These are phyloP conservation scores for Nylanderia fulva DNA, from an alignment of 1,140 invertebrate genomes.

Conservation along the genomic window DNA sequence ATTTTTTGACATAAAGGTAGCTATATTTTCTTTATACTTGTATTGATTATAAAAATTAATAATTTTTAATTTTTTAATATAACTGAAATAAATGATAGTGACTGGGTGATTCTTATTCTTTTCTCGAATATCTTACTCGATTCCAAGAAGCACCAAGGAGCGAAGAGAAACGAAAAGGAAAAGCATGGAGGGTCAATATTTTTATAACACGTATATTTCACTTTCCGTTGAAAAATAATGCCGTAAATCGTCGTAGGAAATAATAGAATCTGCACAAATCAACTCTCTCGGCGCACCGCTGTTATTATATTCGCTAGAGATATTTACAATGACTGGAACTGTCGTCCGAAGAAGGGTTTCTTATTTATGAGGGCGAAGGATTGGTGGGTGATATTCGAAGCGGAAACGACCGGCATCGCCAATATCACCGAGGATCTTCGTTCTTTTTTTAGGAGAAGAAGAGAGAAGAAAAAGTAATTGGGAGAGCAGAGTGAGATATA, in stretches of 20 bases:
- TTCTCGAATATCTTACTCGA: not conserved
- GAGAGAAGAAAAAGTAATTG: constrained; percentile 6
- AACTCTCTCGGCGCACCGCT: constrained; percentile 82
- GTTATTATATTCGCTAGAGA: constrained; percentile 80
- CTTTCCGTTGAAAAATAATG: constrained; percentile 85
- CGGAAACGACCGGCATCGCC: not conserved
- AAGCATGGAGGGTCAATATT: constrained; percentile 16
- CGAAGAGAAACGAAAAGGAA: not conserved
- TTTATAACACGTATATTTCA: constrained; percentile 85
- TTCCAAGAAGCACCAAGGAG: not conserved
- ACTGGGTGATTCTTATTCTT: not conserved
- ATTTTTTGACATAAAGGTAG: not conserved
- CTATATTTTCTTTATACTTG: not conserved
- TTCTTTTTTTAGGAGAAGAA: not conserved
- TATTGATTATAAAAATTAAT: constrained; percentile 2
- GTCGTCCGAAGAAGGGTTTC: constrained; percentile 54
- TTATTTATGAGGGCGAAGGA: constrained; percentile 8
- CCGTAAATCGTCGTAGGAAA: constrained; percentile 83
- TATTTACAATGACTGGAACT: constrained; percentile 80
- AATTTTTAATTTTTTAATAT: not conserved
- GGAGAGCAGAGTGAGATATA: not conserved
- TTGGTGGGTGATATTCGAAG: constrained; percentile 19
- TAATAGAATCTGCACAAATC: constrained; percentile 85
- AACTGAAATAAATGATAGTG: not conserved
- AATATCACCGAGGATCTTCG: constrained; percentile 17